These are phyloP conservation scores for Lepidostoma basale DNA, from an alignment of 1,140 invertebrate species.

Conservation along the genomic window DNA sequence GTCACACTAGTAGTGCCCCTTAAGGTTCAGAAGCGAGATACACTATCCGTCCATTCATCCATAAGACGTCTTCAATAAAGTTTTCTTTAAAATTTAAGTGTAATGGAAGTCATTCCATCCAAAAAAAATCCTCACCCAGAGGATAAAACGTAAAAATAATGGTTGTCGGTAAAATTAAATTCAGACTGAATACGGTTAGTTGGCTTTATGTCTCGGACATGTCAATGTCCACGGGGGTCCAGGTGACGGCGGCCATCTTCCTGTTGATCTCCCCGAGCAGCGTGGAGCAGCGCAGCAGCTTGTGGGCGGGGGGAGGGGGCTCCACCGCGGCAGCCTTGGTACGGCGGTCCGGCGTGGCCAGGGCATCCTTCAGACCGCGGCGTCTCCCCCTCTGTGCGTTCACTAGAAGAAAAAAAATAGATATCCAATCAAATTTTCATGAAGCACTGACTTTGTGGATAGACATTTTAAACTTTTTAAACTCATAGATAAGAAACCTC, in stretches of 20 bases:
- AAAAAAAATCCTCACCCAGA: too few species aligned
- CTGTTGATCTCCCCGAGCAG: constrained; percentile 76
- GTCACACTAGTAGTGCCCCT: too few species aligned
- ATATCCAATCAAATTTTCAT: neutral
- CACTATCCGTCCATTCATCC: too few species aligned
- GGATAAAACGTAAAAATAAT: too few species aligned
- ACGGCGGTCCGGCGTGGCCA: constrained; percentile 60
- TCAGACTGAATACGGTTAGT: too few species aligned
- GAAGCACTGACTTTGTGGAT: neutral
- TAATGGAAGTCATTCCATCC: too few species aligned
- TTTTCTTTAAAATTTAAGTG: too few species aligned
- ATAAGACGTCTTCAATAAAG: too few species aligned
- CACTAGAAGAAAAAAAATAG: neutral
- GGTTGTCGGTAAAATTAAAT: too few species aligned
- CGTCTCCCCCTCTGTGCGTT: constrained; percentile 35
- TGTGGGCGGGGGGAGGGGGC: constrained; percentile 51
- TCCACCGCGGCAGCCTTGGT: constrained; percentile 58
- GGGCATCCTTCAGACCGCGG: constrained; percentile 43
- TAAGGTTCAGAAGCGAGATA: too few species aligned
- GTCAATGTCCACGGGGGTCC: constrained; percentile 67
- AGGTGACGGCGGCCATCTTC: constrained; percentile 71
- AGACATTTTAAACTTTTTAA: too few species aligned
- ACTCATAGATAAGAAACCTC: neutral
- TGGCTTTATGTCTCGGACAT: too few species aligned
- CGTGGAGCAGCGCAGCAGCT: constrained; percentile 57